Conservation (phyloP, 1,140 invertebrate species). For the Leptonema lineaticorne region DNA sequence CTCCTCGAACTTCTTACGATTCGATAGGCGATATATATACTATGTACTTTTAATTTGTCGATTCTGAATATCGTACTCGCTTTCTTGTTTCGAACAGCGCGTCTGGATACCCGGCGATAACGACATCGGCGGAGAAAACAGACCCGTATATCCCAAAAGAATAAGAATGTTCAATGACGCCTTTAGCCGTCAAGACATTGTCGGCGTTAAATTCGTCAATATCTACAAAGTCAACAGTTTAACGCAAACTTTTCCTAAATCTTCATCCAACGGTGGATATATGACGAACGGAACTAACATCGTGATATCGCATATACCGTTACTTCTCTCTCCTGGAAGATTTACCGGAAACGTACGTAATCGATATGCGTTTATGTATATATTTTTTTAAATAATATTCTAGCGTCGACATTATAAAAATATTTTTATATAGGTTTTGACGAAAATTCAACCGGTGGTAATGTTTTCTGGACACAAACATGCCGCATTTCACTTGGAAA, state of each 20-base stretch:
- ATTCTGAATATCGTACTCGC: neutral
- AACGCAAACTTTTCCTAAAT: conserved; percentile 54
- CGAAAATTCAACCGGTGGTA: conserved; percentile 70
- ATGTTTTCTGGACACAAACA: conserved; percentile 87
- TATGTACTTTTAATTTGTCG: neutral
- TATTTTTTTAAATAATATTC: neutral
- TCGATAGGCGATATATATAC: too few species aligned
- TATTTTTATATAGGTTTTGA: conserved; percentile 58
- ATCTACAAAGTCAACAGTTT: conserved; percentile 73
- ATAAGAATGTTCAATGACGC: conserved; percentile 74
- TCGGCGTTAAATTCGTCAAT: conserved; percentile 60
- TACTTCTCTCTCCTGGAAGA: conserved; percentile 35
- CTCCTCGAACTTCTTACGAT: too few species aligned
- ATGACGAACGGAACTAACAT: conserved; percentile 57
- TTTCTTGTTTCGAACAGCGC: conserved; percentile 65
- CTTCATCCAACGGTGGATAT: conserved; percentile 45
- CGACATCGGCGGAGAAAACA: conserved; percentile 90
- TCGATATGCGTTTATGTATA: too few species aligned
- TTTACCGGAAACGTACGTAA: conserved; percentile 34
- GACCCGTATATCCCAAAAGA: conserved; percentile 71
- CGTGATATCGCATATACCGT: conserved; percentile 45
- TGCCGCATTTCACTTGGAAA: conserved; percentile 51
- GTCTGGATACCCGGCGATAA: conserved; percentile 92
- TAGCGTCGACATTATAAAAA: too few species aligned
- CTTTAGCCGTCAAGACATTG: conserved; percentile 68